A percentile compares a stretch with the other conserved stretches of the same genome.
Evolutionary conservation across 2,797 vertebrate species (phyloP).

Genomic region (Margarornis squamiger): DNA sequence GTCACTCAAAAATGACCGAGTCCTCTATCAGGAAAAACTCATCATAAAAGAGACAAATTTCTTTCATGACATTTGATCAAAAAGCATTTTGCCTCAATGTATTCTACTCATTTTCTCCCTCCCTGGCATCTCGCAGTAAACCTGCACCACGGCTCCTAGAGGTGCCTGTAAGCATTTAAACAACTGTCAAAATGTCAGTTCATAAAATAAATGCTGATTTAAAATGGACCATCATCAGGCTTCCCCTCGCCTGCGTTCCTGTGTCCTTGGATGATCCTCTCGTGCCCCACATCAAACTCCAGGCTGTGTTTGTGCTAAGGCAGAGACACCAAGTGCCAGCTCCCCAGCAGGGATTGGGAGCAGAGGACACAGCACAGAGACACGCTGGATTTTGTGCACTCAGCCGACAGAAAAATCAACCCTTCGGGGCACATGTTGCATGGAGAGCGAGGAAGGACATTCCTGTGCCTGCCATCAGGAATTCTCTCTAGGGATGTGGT

Average conservation of each 20-base stretch:
- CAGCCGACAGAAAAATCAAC: neutral
- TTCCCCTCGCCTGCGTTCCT: neutral
- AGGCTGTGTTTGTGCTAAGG: neutral
- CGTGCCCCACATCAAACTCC: rapidly evolving
- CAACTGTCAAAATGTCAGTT: neutral
- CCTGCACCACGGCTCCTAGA: neutral
- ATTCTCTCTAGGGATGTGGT: neutral
- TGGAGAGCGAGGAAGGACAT: neutral
- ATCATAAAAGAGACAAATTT: neutral
- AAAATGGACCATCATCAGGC: neutral
- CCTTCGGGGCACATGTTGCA: rapidly evolving
- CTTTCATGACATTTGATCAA: neutral
- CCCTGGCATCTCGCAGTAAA: neutral
- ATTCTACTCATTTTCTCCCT: neutral
- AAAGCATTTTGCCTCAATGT: neutral
- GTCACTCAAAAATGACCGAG: neutral
- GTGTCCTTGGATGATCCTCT: neutral
- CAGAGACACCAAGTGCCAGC: neutral
- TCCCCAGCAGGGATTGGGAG: neutral
- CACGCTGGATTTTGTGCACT: neutral
- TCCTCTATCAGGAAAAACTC: neutral
- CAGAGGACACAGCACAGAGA: neutral
- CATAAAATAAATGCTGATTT: neutral
- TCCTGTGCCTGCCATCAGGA: neutral
- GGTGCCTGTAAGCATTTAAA: neutral